Evolutionary conservation across 2,888 invertebrate genomes (phyloP).

Genomic region (Tenthredo mesomela): DNA sequence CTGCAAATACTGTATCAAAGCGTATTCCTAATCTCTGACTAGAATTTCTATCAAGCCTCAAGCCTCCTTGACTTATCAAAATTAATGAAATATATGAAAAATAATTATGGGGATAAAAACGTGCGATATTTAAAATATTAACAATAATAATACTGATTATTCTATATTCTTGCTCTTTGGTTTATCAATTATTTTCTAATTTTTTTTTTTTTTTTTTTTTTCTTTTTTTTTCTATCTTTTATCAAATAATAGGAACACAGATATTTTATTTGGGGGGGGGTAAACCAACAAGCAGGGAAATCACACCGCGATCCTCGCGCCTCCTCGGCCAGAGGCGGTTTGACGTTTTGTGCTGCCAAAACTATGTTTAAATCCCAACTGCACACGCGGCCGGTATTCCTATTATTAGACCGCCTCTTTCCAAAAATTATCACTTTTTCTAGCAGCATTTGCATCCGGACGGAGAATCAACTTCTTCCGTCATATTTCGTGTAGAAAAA

Average conservation of each 20-base stretch:
- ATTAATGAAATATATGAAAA: not conserved
- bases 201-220: not conserved
- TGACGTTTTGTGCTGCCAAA: constrained; percentile 76
- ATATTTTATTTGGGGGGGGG: constrained; percentile 22
- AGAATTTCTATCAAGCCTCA: not conserved
- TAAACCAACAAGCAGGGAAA: constrained; percentile 4
- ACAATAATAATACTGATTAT: not conserved
- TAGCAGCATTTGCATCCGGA: constrained; percentile 13
- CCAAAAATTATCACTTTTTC: constrained; percentile 50
- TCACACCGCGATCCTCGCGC: constrained; percentile 68
- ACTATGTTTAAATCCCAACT: constrained; percentile 76
- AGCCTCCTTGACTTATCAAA: not conserved
- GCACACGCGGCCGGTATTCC: constrained; percentile 68
- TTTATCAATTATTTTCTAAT: constrained; percentile 19
- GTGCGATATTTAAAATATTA: not conserved
- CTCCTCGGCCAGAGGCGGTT: constrained; percentile 73
- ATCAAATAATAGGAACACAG: constrained; percentile 22
- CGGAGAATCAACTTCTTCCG: not conserved
- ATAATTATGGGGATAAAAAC: not conserved
- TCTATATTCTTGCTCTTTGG: not conserved
- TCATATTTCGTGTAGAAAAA: not conserved
- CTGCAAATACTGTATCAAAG: not conserved
- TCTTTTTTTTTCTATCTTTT: not conserved
- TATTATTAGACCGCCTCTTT: constrained; percentile 69
- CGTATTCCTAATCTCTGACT: not conserved